A percentile compares a stretch with the other conserved stretches of the same genome.
Evolutionary conservation across 2,888 invertebrate species (phyloP).

Genomic region (Argynnis bischoffii): DNA sequence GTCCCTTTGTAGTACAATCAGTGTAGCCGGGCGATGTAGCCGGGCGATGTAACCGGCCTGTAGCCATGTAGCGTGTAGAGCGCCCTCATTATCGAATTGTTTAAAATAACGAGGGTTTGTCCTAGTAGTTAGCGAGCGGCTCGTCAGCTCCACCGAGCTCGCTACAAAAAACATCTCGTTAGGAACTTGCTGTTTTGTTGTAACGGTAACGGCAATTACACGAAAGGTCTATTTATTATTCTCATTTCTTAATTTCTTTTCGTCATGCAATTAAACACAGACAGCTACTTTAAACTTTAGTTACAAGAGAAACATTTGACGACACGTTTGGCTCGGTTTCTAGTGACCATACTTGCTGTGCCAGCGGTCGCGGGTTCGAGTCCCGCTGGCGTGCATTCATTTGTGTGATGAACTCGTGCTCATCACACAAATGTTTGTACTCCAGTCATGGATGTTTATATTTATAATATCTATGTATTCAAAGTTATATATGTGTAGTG

Average conservation of each 20-base stretch:
- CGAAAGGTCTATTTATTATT: not conserved
- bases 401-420: no score
- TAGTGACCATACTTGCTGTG: no score
- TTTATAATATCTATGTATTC: no score
- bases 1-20: conserved; percentile 68
- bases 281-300: no score
- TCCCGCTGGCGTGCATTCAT: no score
- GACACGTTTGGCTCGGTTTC: no score
- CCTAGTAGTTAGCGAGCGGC: conserved; percentile 48
- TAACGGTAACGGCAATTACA: conserved; percentile 7
- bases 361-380: no score
- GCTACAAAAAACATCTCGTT: conserved; percentile 11
- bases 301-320: no score
- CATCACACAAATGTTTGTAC: no score
- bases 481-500: no score
- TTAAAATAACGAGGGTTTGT: conserved; percentile 76
- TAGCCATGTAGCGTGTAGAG: conserved; percentile 37
- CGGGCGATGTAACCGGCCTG: conserved; percentile 48
- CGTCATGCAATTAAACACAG: not conserved
- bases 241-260: not conserved
- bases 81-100: conserved; percentile 76
- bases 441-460: no score
- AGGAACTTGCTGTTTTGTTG: conserved; percentile 7
- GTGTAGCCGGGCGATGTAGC: conserved; percentile 44
- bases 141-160: conserved; percentile 7